Evolutionary conservation across 2,888 invertebrate species (phyloP), one percentile per base, ranked within the genome.

Genomic region (Drosophila rellima): DNA sequence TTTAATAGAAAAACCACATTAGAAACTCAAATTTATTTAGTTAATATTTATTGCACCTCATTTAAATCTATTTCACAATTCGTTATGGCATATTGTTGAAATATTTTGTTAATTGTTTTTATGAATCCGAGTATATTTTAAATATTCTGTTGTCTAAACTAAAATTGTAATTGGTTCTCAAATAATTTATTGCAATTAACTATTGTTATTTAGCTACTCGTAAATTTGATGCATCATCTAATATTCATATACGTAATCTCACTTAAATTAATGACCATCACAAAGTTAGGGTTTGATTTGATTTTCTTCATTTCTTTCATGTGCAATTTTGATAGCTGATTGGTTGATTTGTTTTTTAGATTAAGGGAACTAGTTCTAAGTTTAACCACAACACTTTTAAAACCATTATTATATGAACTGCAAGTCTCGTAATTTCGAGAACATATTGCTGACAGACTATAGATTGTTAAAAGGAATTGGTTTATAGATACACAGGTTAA

Each of bases 221-320:
- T 54, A 29, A 44, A 67, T 47, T 65, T 48, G 18, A 54, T 54
- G 65, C 47, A 23, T 63, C 62, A 57, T 54, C 76, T 15, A 59
- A 80, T 63, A 82, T 69, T 54, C 73, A 74, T 60, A 20, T 61
- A 71, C 57, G 80, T 51, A 64, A 63, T 65, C 73, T 73, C 61
- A 77, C 83, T 77, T 88, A 83, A 88, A 86, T 88, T 83, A 86
- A 66, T 88, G 83, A 80, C 72, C 88, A 83, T 83, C 83, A 83
- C 83, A 83, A 83, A 88, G 78, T 88, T 88, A 72, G 88, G 71
- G 77, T 85, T 88, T 86, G 78, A 74, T 79, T 85, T 45, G 47
- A 60, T 79, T 77, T 56, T 20, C 17, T 29, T 52, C n/a, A n/a
- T n/a, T 40, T 52, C 8, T 17, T 54, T 45, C 29, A 15, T 51